A percentile compares a stretch with the other conserved stretches of the same genome.
Conservation (phyloP, 2,797 vertebrate genomes). For the Podarcis siculus region DNA sequence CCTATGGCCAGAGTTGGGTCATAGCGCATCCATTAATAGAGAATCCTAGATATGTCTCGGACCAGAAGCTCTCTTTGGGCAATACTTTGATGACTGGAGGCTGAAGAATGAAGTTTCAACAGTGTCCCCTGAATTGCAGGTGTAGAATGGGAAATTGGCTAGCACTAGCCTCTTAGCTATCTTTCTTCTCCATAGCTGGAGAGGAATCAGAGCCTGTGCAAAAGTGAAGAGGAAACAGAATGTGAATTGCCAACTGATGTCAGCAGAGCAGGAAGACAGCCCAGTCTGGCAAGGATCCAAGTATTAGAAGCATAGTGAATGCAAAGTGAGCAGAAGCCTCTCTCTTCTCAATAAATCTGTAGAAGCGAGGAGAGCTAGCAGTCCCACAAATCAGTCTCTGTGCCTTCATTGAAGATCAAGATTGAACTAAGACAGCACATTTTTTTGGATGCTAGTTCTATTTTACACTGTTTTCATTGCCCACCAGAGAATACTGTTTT, state of each 20-base stretch:
- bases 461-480: constrained; percentile 69
- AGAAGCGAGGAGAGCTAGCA: constrained; percentile 60
- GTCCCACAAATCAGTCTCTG: constrained; percentile 71
- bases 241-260: constrained; percentile 69
- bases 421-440: constrained; percentile 57
- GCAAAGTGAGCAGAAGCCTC: constrained; percentile 69
- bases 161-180: constrained; percentile 25
- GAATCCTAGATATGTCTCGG: not conserved
- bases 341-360: constrained; percentile 60
- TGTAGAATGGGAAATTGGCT: constrained; percentile 44
- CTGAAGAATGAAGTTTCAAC: not conserved
- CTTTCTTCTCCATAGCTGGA: constrained; percentile 42
- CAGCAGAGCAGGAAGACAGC: constrained; percentile 60
- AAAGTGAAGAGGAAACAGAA: constrained; percentile 66
- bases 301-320: constrained; percentile 66
- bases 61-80: constrained; percentile 27
- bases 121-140: constrained; percentile 21
- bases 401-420: constrained; percentile 68
- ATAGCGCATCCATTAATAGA: not conserved
- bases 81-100: not conserved
- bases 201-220: constrained; percentile 32
- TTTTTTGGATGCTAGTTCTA: constrained; percentile 64
- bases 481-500: constrained; percentile 62
- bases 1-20: too few relatives aligned
- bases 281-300: constrained; percentile 68